Conservation (phyloP, 2,888 invertebrate species). For the Epinotia bilunana region DNA sequence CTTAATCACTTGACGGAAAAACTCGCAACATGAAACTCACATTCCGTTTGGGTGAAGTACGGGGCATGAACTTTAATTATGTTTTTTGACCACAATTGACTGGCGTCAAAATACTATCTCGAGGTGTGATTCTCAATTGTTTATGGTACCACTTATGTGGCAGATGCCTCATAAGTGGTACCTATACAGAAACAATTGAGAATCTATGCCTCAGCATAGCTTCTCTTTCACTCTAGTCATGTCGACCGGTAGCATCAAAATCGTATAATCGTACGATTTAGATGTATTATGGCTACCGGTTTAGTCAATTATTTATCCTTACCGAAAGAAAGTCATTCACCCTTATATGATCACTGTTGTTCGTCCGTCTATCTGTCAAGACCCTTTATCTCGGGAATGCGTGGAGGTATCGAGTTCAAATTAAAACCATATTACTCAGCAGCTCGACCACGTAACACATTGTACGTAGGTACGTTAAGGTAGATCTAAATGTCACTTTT, state of each 20-base stretch:
- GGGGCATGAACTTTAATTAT: constrained; percentile 26
- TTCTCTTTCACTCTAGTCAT: neutral
- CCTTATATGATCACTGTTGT: too few relatives aligned
- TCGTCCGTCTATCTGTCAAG: too few relatives aligned
- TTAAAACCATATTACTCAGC: too few relatives aligned
- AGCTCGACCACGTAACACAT: too few relatives aligned
- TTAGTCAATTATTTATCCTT: neutral
- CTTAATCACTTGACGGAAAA: constrained; percentile 34
- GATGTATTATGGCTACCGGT: neutral
- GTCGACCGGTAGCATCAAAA: neutral
- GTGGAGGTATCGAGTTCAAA: too few relatives aligned
- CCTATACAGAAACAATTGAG: too few relatives aligned
- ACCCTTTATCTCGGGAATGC: too few relatives aligned
- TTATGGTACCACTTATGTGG: neutral
- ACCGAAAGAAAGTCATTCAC: neutral
- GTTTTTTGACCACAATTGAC: constrained; percentile 13
- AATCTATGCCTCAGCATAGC: too few relatives aligned
- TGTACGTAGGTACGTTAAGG: too few relatives aligned
- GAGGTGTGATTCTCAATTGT: constrained; percentile 25
- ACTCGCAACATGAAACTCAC: constrained; percentile 35
- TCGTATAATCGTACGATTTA: neutral
- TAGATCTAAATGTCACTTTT: too few relatives aligned
- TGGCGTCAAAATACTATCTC: constrained; percentile 19
- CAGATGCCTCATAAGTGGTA: too few relatives aligned
- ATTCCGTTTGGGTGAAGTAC: constrained; percentile 17